Evolutionary conservation across 64 coral and sea anemone genomes (phyloP).

Genomic region (Acropora yongei): DNA sequence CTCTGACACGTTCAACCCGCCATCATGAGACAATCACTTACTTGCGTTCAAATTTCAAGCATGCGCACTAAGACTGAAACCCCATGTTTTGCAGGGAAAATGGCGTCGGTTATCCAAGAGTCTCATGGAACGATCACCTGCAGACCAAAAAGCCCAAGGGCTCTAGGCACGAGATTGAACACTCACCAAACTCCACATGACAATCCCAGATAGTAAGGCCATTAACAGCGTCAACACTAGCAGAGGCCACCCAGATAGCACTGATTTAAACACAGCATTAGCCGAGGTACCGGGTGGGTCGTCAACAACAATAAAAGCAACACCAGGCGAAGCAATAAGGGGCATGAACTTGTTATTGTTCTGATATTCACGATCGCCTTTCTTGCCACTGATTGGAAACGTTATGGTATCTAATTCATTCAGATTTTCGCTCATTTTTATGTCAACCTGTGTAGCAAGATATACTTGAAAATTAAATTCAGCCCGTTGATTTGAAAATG

Average conservation of each 20-base stretch:
- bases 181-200: conserved; percentile 98
- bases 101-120: no score
- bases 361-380: conserved; percentile 70
- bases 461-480: not conserved
- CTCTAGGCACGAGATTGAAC: not conserved
- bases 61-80: no score
- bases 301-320: conserved; percentile 92
- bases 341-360: conserved; percentile 79
- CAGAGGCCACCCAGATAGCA: conserved; percentile 90
- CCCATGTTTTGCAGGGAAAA: no score
- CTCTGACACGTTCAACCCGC: no score
- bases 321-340: conserved; percentile 83
- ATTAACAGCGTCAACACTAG: conserved; percentile 83
- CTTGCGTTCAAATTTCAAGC: no score
- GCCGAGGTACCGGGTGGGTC: conserved; percentile 76
- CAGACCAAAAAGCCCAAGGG: no score
- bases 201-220: conserved; percentile 89
- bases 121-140: no score
- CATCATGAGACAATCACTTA: no score
- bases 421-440: conserved; percentile 22
- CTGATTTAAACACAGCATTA: conserved; percentile 83
- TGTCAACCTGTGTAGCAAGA: conserved; percentile 9
- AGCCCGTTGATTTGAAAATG: no score
- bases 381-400: conserved; percentile 90
- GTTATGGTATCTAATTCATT: conserved; percentile 52